Evolutionary conservation across 2,888 invertebrate species (phyloP).

Genomic region (Blera fallax): DNA sequence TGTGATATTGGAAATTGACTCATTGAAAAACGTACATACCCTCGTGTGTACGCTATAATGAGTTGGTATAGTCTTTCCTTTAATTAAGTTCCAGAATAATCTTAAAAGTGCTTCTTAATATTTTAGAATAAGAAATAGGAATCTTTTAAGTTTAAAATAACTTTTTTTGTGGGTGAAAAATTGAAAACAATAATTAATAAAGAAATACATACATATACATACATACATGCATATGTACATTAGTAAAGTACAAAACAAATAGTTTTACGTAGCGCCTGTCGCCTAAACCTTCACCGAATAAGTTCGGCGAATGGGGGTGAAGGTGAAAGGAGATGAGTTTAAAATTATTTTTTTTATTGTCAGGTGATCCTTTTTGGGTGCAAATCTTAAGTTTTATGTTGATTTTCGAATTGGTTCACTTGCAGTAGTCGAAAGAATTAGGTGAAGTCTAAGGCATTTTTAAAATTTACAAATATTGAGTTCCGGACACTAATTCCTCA

Average conservation of each 20-base stretch:
- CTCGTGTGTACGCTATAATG: neutral
- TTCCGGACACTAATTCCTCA: too few relatives aligned
- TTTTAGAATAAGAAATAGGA: slow-evolving; percentile 27
- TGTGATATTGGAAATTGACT: slow-evolving; percentile 42
- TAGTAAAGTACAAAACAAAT: slow-evolving; percentile 5
- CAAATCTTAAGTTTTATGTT: too few relatives aligned
- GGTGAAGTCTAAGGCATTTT: too few relatives aligned
- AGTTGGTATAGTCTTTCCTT: slow-evolving; percentile 31
- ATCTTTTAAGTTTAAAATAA: neutral
- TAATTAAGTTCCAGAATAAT: slow-evolving; percentile 38
- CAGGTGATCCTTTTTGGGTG: too few relatives aligned
- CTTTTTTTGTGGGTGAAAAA: slow-evolving; percentile 25
- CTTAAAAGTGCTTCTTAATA: slow-evolving; percentile 63
- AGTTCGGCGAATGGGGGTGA: too few relatives aligned
- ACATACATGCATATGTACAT: slow-evolving; percentile 11
- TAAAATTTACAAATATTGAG: too few relatives aligned
- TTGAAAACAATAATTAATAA: slow-evolving; percentile 29
- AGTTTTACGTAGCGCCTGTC: too few relatives aligned
- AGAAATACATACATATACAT: slow-evolving; percentile 9
- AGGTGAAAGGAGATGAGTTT: too few relatives aligned
- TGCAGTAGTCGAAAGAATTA: too few relatives aligned
- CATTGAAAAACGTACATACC: neutral
- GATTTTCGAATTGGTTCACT: too few relatives aligned
- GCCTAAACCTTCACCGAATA: too few relatives aligned
- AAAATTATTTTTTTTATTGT: too few relatives aligned